phyloP scores from a whole-genome alignment of 2,113 vertebrate genomes.

The Eudyptes chrysolophus region DNA sequence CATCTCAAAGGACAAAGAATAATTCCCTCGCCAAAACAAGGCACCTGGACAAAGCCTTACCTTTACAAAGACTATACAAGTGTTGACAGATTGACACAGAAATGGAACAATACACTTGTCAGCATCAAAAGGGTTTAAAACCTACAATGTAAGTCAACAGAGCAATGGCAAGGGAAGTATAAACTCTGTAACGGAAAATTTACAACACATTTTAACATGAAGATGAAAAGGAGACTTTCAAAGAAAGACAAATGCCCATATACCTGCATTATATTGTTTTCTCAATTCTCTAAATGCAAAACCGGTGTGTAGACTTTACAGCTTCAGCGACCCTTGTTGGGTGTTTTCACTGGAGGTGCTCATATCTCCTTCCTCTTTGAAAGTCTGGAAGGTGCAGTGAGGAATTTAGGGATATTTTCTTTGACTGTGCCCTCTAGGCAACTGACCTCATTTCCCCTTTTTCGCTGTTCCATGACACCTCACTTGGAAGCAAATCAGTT shows the following conservation, averaged over 20 bases:
- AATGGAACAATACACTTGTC: background rate
- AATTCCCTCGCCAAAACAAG: background rate
- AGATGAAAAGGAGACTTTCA: background rate
- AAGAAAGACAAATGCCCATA: background rate
- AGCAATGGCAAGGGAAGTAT: background rate
- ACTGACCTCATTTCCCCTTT: background rate
- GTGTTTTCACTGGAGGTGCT: background rate
- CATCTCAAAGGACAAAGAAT: background rate
- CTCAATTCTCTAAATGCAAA: background rate
- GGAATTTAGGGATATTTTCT: background rate
- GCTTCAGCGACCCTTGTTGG: background rate
- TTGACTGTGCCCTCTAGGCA: background rate
- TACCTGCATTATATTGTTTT: background rate
- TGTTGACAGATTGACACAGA: background rate
- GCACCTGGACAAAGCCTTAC: background rate
- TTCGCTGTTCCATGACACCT: background rate
- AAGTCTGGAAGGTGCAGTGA: background rate
- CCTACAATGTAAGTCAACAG: background rate
- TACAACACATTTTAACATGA: background rate
- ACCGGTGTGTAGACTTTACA: rapidly evolving
- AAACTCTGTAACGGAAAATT: background rate
- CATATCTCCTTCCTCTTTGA: background rate
- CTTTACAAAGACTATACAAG: background rate
- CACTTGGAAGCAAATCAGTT: background rate
- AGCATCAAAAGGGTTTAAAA: background rate